Evolutionary conservation across 2,888 invertebrate species (phyloP).

Genomic region (Sphinx pinastri): DNA sequence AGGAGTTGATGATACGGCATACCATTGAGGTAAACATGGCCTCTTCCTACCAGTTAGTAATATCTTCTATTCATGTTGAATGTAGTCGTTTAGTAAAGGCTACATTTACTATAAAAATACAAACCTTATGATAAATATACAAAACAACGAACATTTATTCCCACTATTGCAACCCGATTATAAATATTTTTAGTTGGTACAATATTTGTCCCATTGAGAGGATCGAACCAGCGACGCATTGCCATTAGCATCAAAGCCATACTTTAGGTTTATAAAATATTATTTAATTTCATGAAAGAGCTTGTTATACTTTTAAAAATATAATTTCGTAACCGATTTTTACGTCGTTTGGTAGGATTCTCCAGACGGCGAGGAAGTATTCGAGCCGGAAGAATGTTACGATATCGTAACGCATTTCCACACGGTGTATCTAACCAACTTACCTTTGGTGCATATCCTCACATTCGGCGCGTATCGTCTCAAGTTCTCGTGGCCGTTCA

Average conservation of each 20-base stretch:
- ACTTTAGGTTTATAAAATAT: too few relatives aligned
- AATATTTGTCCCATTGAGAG: too few relatives aligned
- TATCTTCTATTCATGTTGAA: too few relatives aligned
- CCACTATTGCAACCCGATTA: too few relatives aligned
- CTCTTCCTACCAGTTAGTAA: background rate
- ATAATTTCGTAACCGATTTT: background rate
- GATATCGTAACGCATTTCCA: constrained; percentile 76
- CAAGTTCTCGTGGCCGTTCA: constrained; percentile 70
- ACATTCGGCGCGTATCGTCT: constrained; percentile 66
- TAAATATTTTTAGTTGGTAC: too few relatives aligned
- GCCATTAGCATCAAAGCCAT: too few relatives aligned
- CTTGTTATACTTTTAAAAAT: background rate
- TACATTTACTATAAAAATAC: too few relatives aligned
- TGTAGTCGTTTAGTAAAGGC: too few relatives aligned
- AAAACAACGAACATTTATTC: too few relatives aligned
- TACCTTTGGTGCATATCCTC: constrained; percentile 71
- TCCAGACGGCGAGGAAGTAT: constrained; percentile 69
- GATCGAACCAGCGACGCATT: too few relatives aligned
- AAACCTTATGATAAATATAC: too few relatives aligned
- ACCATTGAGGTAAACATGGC: constrained; percentile 61
- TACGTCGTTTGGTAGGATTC: constrained; percentile 57
- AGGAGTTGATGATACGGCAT: constrained; percentile 69
- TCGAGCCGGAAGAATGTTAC: constrained; percentile 68
- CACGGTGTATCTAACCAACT: constrained; percentile 65
- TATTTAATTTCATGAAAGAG: too few relatives aligned